phyloP scores from a whole-genome alignment of 2,113 vertebrate genomes.

The Mormoops blainvillei region DNA sequence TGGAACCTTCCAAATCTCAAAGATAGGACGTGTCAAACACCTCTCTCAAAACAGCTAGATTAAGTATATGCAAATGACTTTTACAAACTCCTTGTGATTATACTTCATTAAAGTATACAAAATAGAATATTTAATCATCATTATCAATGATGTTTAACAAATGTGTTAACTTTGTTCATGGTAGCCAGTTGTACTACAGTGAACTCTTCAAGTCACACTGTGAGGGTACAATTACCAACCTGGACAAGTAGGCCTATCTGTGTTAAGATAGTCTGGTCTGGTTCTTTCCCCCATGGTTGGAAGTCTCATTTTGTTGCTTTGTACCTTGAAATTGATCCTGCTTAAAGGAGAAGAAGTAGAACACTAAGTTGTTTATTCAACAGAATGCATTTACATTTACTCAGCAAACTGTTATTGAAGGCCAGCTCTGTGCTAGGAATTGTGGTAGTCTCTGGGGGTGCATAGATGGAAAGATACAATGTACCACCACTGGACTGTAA shows the following conservation, averaged over 20 bases:
- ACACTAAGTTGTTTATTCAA: not conserved
- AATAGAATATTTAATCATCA: slow-evolving; percentile 35
- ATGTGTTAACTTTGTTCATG: not conserved
- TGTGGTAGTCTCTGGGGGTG: not conserved
- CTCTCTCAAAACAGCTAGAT: not conserved
- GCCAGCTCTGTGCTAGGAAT: not conserved
- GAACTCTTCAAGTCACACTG: not conserved
- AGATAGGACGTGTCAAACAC: not conserved
- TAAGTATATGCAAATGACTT: slow-evolving; percentile 34
- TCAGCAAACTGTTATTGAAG: not conserved
- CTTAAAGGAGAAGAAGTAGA: not conserved
- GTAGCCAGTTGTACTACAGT: not conserved
- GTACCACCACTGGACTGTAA: not conserved
- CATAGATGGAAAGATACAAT: not conserved
- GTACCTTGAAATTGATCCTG: not conserved
- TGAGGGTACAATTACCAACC: not conserved
- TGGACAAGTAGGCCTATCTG: not conserved
- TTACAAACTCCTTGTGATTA: slow-evolving; percentile 7
- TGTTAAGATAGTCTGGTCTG: not conserved
- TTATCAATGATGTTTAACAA: slow-evolving; percentile 21
- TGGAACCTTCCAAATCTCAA: not conserved
- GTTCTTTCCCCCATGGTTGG: not conserved
- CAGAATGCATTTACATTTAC: not conserved
- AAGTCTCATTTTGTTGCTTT: not conserved
- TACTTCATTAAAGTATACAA: slow-evolving; percentile 51